Evolutionary conservation across 2,797 vertebrate genomes (phyloP).

Genomic region (Harpagifer antarcticus): DNA sequence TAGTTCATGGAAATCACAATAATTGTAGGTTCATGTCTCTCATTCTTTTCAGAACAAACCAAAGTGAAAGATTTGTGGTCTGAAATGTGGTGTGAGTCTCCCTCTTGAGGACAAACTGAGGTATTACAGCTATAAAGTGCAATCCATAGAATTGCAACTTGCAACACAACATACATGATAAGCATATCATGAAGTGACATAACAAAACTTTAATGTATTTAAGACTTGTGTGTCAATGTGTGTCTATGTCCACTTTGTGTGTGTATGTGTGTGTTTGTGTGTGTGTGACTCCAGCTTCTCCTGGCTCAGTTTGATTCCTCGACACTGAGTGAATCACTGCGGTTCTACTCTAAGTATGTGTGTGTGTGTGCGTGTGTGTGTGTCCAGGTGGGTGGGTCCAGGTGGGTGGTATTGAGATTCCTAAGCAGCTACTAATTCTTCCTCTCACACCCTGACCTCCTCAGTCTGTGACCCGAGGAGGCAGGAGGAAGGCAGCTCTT

Average conservation of each 20-base stretch:
- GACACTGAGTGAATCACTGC: slow-evolving; percentile 32
- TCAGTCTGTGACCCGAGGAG: slow-evolving; percentile 65
- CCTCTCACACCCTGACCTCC: slow-evolving; percentile 70
- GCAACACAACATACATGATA: not conserved
- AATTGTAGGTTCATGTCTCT: too few relatives aligned
- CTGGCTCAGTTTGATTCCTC: not conserved
- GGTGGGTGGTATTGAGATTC: slow-evolving; percentile 68
- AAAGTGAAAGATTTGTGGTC: slow-evolving; percentile 2
- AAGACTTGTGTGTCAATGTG: not conserved
- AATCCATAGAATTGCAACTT: not conserved
- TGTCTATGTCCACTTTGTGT: not conserved
- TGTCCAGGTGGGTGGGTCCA: slow-evolving; percentile 31
- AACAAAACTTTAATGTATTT: not conserved
- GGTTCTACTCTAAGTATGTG: slow-evolving; percentile 5
- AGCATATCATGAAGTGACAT: not conserved
- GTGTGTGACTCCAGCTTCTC: not conserved
- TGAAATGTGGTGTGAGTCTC: slow-evolving; percentile 61
- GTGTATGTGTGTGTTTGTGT: not conserved
- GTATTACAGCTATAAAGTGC: slow-evolving; percentile 31
- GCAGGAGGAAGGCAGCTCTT: slow-evolving; percentile 41
- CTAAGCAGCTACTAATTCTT: slow-evolving; percentile 58
- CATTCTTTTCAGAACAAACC: not conserved
- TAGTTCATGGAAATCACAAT: too few relatives aligned
- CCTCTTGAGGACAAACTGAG: slow-evolving; percentile 59
- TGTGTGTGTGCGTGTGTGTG: slow-evolving; percentile 5